Base-by-base conservation (phyloP, 2,888 invertebrate species). In the Abrostola tripartita region DNA sequence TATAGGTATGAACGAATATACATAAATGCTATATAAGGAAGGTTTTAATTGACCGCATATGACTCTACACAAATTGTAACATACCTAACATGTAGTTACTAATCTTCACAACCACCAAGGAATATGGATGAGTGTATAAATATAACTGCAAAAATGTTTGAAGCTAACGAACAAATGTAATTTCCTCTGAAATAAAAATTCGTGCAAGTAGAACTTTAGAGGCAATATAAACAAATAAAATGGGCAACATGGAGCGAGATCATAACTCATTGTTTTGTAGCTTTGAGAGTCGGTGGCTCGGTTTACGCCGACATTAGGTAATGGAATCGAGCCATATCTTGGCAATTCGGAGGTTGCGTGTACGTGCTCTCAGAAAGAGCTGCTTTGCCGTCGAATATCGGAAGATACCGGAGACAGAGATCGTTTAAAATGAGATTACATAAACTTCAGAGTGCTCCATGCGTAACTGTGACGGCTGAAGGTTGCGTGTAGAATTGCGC, bases 201-300 rank as follows among this genome's bases (percentile, higher is more conserved):
- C 84, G 83, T 85, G 81, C 85, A 14, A 87, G 84, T 86, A 86
- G 77, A 83, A 85, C 83, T 90, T 90, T 89, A 89, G 86, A 85
- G 85, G 88, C 83, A 85, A 91, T 92, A 91, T 91, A 90, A 90
- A 85, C 85, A 85, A 87, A 91, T 91, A 91, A 92, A 90, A 83
- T 91, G 89, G 84, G 82, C 84, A 88, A 88, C 87, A 87, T 85
- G 86, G 81, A 47, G 85, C 81, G 76, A 87, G 85, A 88, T 89
- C 91, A 91, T 93, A 92, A 92, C 85, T 92, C 90, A 90, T 90
- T 91, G 91, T 91, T 92, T 91, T 89, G 90, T 89, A 88, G 84
- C 86, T 85, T 78, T 81, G 78, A 76, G 80, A 79, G 82, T 69
- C 82, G 74, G 84, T 74, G 82, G 81, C 81, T 82, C 76, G 82